Evolutionary conservation across 2,113 vertebrate species (phyloP), one percentile per base, ranked within the genome.

Genomic region (Phycodurus eques): DNA sequence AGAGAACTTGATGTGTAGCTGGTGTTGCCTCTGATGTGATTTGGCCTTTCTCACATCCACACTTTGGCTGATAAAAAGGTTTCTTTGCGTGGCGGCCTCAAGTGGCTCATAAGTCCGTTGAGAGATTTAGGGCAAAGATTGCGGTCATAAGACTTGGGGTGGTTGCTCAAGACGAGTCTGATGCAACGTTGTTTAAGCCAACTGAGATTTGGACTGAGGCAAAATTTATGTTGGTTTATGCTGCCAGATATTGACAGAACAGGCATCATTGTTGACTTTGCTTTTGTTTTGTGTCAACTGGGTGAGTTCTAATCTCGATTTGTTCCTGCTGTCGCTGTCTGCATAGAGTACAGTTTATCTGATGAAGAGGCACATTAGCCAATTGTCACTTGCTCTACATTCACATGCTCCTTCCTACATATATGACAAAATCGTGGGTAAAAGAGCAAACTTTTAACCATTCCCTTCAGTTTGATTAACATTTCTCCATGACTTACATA

Each of bases 1-100:
- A 68, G 76, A 85, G 82, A 87, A 89, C 79, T 92, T 92, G 87
- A 87, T 88, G 87, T 89, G 86, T 80, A 78, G 84, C 75, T 78
- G 80, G 82, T 89, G 86, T 88, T 87, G 73, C 80, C 79, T 84
- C 87, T 93, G 91, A 92, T 92, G 88, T 81, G 85, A 92, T 92
- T 93, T 90, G 80, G 86, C 77, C 74, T 80, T 83, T 82, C 71
- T 76, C 83, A 77, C 80, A 31, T 83, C 83, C 77, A 85, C 83
- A 87, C 78, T 87, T 88, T 82, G 76, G 85, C 85, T 89, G 85
- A 88, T 90, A 84, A 89, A 88, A 87, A 74, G 71, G 79, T 82
- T 79, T 75, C 69, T 72, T 83, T 75, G 42, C 53, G 71, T 67
- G 75, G 73, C 65, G 61, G 76, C 66, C 78, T 75, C 68, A 54